A percentile compares a stretch with the other conserved stretches of the same genome.
phyloP scores from a whole-genome alignment of 2,797 vertebrate species.

The Sebastes elongatus region DNA sequence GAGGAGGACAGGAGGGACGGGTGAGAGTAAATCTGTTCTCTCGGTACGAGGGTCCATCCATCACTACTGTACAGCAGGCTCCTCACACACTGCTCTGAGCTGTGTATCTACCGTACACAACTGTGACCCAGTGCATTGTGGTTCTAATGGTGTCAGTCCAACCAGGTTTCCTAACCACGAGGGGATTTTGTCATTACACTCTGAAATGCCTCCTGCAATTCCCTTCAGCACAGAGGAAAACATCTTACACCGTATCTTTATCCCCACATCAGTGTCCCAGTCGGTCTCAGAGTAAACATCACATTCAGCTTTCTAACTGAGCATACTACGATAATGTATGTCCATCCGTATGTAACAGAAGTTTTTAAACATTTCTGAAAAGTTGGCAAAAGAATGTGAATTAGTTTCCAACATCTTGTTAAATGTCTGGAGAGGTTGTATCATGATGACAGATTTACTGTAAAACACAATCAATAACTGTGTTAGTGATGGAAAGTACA shows the following conservation, averaged over 20 bases:
- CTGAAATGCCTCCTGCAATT: background rate
- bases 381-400: background rate
- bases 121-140: background rate
- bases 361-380: background rate
- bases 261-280: background rate
- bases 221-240: background rate
- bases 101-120: background rate
- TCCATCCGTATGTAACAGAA: background rate
- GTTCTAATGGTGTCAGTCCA: background rate
- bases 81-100: background rate
- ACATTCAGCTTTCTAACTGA: background rate
- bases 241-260: background rate
- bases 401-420: background rate
- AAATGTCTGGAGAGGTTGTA: background rate
- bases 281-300: background rate
- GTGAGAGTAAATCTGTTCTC: background rate
- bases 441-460: background rate
- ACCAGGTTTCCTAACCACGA: background rate
- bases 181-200: background rate
- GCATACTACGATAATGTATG: background rate
- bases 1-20: background rate
- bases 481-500: background rate
- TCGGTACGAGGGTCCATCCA: background rate
- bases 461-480: background rate
- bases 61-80: background rate